A percentile compares a stretch with the other conserved stretches of the same genome.
These are phyloP conservation scores for Tretioscincus oriximinensis DNA, from an alignment of 2,113 vertebrate species.

Conservation along the genomic window DNA sequence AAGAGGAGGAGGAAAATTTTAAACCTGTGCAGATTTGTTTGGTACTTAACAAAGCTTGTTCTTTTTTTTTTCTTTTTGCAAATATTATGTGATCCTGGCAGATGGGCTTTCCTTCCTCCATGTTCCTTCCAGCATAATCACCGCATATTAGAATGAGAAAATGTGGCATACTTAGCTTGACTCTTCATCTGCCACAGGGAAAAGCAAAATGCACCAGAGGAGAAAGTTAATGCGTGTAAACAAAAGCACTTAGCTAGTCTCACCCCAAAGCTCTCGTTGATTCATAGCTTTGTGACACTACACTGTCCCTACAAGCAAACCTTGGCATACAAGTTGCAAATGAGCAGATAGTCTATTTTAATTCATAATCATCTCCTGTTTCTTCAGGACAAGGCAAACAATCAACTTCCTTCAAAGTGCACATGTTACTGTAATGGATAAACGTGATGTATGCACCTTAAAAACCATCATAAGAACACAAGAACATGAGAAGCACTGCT, in stretches of 20 bases:
- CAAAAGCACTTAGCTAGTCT: slow-evolving; percentile 51
- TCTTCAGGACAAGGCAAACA: slow-evolving; percentile 41
- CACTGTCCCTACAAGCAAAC: slow-evolving; percentile 27
- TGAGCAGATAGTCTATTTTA: slow-evolving; percentile 32
- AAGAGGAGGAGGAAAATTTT: too few relatives aligned
- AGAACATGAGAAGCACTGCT: too few relatives aligned
- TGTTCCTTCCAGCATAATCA: slow-evolving; percentile 8
- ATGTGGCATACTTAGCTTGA: slow-evolving; percentile 29
- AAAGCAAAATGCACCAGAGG: slow-evolving; percentile 34
- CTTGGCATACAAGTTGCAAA: slow-evolving; percentile 48
- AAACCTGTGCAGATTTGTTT: too few relatives aligned
- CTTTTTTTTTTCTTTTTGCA: slow-evolving; percentile 17
- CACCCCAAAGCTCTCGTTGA: slow-evolving; percentile 55
- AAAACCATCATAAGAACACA: not conserved
- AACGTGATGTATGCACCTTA: fast-evolving
- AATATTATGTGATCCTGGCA: not conserved
- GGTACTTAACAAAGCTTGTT: slow-evolving; percentile 11
- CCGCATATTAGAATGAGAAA: slow-evolving; percentile 46
- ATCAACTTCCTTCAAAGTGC: not conserved
- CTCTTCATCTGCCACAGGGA: slow-evolving; percentile 45
- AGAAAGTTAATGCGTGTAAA: slow-evolving; percentile 35
- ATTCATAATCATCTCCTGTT: slow-evolving; percentile 33
- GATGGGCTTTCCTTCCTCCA: not conserved
- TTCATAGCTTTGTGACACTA: slow-evolving; percentile 39
- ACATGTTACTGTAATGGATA: not conserved